Conservation (phyloP, 2,888 invertebrate genomes). For the Neoitamus cyanurus region DNA sequence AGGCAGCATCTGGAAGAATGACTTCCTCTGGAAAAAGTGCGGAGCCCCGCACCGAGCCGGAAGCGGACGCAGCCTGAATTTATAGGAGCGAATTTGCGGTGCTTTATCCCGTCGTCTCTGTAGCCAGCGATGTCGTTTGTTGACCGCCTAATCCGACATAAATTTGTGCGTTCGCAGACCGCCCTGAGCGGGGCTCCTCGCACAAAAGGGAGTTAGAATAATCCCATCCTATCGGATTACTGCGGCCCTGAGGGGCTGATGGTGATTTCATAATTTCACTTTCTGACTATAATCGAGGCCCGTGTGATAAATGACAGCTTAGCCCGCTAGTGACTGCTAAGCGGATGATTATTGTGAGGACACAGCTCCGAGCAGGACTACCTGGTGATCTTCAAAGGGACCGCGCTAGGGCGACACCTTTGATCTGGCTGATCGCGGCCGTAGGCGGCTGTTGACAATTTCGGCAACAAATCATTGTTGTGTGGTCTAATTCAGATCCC, state of each 20-base stretch:
- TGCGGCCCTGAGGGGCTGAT: constrained; percentile 35
- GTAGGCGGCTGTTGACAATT: constrained; percentile 66
- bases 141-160: neutral
- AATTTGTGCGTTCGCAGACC: neutral
- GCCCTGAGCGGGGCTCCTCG: neutral
- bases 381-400: constrained; percentile 65
- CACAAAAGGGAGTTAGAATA: constrained; percentile 22
- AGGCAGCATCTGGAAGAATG: neutral
- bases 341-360: constrained; percentile 45
- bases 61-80: neutral
- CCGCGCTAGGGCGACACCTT: constrained; percentile 63
- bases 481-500: constrained; percentile 12
- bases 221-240: constrained; percentile 49
- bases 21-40: neutral
- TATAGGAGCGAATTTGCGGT: neutral
- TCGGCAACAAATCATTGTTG: constrained; percentile 55
- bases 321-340: constrained; percentile 16
- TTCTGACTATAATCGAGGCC: constrained; percentile 46
- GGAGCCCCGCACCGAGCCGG: neutral
- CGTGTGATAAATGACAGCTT: constrained; percentile 39
- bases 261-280: constrained; percentile 50
- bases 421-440: constrained; percentile 63
- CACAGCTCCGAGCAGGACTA: constrained; percentile 61
- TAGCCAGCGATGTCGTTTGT: neutral
- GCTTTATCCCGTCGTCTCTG: neutral